Evolutionary conservation across 1,140 invertebrate genomes (phyloP), one percentile per base, ranked within the genome.

Genomic region (Phocides pigmalion): DNA sequence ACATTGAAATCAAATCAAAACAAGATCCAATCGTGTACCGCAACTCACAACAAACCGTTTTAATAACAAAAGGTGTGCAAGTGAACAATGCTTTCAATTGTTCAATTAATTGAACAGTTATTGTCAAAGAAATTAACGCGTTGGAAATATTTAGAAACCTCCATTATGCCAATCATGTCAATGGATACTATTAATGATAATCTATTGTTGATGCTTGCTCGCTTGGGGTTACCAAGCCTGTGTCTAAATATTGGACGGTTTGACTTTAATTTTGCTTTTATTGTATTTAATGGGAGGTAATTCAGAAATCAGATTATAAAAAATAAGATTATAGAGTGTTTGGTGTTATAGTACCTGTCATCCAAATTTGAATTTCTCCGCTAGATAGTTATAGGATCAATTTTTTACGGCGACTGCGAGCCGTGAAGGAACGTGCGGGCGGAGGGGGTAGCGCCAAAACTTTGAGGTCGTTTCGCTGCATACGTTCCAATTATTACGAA

Each of bases 21-120:
- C 25, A 58, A 58, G 41, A 44, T 44, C 41, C 19, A 39, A 46
- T 54, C 35, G n/a, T 12, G 17, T 39, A 19, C 11, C 11, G 17
- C 11, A 44, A 15, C 4, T 20, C 16, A 47, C 19, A 56, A 56
- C 53, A 35, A 47, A 59, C 19, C 16, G 16, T 46, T 53, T n/a
- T 39, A 53, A 39, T 39, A 32, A 53, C 42, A 59, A 14, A n/a
- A 59, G 1, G 35, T 17, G 6, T 46, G 56, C 42, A 47, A 59
- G 4, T 37, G 56, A 59, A 47, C 56, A 59, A 47, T 59, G 14
- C 14, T 9, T 41, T 41, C 15, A 32, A 59, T 47, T 59, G 56
- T 59, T 59, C 42, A 59, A 59, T 59, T 59, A 59, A 59, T 37
- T 47, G 56, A 59, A 59, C 56, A 12, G 42, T 59, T 47, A 59